A percentile compares a stretch with the other conserved stretches of the same genome.
These are phyloP conservation scores for Nymphalis urticae DNA, from an alignment of 2,888 invertebrate species.

Conservation along the genomic window DNA sequence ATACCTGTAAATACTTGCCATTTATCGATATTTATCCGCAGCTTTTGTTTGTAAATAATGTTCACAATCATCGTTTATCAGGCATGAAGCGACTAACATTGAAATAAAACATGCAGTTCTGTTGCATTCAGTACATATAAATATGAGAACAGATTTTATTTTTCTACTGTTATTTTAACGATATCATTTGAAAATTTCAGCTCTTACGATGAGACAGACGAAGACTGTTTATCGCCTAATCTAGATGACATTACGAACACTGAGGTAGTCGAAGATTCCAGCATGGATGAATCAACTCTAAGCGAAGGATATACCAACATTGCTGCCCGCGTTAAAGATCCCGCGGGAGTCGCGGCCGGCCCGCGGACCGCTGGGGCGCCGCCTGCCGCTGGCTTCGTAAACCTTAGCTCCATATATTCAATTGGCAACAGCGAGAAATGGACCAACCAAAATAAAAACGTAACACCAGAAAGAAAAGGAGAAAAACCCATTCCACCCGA, in stretches of 20 bases:
- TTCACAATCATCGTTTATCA: constrained; percentile 53
- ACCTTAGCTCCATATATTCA: constrained; percentile 75
- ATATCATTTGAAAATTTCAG: constrained; percentile 63
- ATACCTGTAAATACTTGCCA: constrained; percentile 59
- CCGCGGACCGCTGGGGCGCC: constrained; percentile 43
- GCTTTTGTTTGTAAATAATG: constrained; percentile 73
- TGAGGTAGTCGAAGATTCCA: constrained; percentile 73
- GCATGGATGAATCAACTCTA: constrained; percentile 70
- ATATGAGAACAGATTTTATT: neutral
- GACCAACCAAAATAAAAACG: constrained; percentile 57
- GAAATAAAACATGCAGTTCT: constrained; percentile 52
- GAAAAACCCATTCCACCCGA: constrained; percentile 77
- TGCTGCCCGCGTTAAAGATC: constrained; percentile 40
- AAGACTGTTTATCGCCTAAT: constrained; percentile 86
- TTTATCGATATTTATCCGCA: constrained; percentile 46
- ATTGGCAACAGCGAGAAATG: constrained; percentile 63
- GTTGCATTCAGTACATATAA: constrained; percentile 77
- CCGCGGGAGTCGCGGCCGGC: constrained; percentile 41
- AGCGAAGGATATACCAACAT: constrained; percentile 58
- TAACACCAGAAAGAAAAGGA: constrained; percentile 60
- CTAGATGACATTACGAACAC: constrained; percentile 83
- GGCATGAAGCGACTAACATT: constrained; percentile 77
- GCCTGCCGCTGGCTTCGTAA: constrained; percentile 60
- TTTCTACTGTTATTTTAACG: constrained; percentile 4
- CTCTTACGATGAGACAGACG: constrained; percentile 87